A percentile compares a stretch with the other conserved stretches of the same genome.
These are phyloP conservation scores for Porites evermanni DNA, from an alignment of 92 coral and sea anemone species.

Conservation along the genomic window DNA sequence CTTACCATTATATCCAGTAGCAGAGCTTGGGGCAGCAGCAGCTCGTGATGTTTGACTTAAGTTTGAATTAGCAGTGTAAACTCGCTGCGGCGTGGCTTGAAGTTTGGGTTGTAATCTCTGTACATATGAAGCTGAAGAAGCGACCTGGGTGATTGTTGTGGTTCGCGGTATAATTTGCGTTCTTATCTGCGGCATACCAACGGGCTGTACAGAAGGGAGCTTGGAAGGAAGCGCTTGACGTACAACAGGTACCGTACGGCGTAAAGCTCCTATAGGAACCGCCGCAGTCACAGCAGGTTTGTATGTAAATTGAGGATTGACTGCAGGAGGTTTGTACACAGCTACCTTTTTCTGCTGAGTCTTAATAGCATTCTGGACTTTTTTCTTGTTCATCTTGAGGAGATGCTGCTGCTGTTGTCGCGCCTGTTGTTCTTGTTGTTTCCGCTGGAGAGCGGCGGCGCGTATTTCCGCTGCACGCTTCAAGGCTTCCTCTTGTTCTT, in stretches of 20 bases:
- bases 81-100: slow-evolving; percentile 11
- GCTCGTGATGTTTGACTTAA: neutral
- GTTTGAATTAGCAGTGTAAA: neutral
- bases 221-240: slow-evolving; percentile 26
- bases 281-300: slow-evolving; percentile 35
- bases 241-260: slow-evolving; percentile 37
- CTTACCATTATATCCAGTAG: slow-evolving; percentile 8
- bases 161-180: slow-evolving; percentile 37
- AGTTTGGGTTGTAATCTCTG: slow-evolving; percentile 46
- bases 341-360: slow-evolving; percentile 78
- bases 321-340: slow-evolving; percentile 19
- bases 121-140: neutral
- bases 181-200: slow-evolving; percentile 25
- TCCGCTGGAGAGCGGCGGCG: slow-evolving; percentile 87
- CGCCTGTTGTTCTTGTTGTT: slow-evolving; percentile 95
- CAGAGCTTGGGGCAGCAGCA: neutral
- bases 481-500: slow-evolving; percentile 87
- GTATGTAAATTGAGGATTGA: slow-evolving; percentile 1
- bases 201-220: slow-evolving; percentile 28
- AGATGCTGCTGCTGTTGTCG: slow-evolving; percentile 93
- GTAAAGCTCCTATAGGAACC: slow-evolving; percentile 32
- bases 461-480: slow-evolving; percentile 87
- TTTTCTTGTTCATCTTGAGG: slow-evolving; percentile 88
- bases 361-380: slow-evolving; percentile 95
- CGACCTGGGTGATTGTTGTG: neutral